phyloP scores from a whole-genome alignment of 2,113 vertebrate species.

The Beaufortia kweichowensis region DNA sequence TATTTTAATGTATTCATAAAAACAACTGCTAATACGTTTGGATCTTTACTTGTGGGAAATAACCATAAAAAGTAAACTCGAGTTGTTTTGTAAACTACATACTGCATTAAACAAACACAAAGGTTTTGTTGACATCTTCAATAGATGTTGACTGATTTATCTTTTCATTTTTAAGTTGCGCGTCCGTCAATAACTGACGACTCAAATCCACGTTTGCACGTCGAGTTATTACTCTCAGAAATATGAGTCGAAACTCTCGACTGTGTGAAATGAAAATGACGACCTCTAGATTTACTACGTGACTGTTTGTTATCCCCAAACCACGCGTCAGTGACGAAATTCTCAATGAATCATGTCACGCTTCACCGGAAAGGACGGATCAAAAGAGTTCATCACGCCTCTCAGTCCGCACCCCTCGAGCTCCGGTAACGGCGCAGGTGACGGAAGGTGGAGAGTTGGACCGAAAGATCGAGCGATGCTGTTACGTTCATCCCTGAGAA shows the following conservation, averaged over 20 bases:
- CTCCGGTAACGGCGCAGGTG: constrained; percentile 1
- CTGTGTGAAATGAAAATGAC: neutral
- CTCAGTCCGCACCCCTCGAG: constrained; percentile 12
- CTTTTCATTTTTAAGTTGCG: too few relatives aligned
- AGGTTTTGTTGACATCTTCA: too few relatives aligned
- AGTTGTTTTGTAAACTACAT: too few relatives aligned
- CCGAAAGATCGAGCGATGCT: neutral
- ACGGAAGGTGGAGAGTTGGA: neutral
- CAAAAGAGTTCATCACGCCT: neutral
- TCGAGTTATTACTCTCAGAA: neutral
- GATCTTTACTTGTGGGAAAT: too few relatives aligned
- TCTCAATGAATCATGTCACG: neutral
- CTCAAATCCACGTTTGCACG: too few relatives aligned
- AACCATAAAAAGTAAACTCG: too few relatives aligned
- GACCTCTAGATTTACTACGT: neutral
- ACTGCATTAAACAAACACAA: too few relatives aligned
- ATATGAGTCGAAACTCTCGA: neutral
- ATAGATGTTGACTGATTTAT: too few relatives aligned
- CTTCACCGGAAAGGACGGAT: neutral
- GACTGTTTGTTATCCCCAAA: too few relatives aligned
- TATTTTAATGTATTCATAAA: too few relatives aligned
- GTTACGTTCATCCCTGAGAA: neutral
- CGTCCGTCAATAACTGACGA: too few relatives aligned
- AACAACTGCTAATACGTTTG: too few relatives aligned
- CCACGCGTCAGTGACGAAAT: constrained; percentile 17